Percentiles rank a stretch among this genome's conserved stretches.
These are phyloP conservation scores for Bhutanitis thaidina DNA, from an alignment of 2,888 invertebrate species.

Conservation along the genomic window DNA sequence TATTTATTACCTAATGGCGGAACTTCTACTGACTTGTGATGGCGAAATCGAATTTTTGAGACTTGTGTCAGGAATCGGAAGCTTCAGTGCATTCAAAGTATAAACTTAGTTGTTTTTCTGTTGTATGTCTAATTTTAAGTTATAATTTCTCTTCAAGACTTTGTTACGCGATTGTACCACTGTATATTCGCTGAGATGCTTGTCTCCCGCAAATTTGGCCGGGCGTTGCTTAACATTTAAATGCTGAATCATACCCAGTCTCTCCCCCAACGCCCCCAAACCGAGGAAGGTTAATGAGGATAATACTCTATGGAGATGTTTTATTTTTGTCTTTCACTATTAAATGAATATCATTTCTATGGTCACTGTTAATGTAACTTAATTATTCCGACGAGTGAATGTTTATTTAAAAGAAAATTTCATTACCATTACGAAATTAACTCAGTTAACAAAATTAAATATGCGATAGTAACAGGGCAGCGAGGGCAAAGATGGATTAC, in stretches of 20 bases:
- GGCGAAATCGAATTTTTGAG: no score
- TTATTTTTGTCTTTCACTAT: neutral
- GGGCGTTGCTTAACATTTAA: conserved; percentile 73
- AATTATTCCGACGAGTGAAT: neutral
- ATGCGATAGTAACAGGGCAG: no score
- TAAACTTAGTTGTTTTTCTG: no score
- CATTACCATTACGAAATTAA: no score
- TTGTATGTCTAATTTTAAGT: no score
- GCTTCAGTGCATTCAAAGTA: no score
- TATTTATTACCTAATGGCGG: no score
- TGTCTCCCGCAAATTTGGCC: conserved; percentile 65
- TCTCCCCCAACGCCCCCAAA: conserved; percentile 20
- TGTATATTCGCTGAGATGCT: conserved; percentile 52
- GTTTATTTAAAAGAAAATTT: no score
- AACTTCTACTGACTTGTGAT: no score
- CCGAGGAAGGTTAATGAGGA: conserved; percentile 26
- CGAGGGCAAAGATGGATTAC: no score
- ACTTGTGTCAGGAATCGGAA: no score
- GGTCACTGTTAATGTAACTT: neutral
- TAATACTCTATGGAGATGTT: conserved; percentile 2
- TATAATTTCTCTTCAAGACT: neutral
- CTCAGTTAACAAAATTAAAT: no score
- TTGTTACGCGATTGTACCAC: conserved; percentile 35
- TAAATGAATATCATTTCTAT: neutral
- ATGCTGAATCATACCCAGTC: conserved; percentile 65